These are phyloP conservation scores for Diacarnus erythraeanus DNA, from an alignment of 37 sponge, comb jelly and placozoan genomes.

Conservation along the genomic window DNA sequence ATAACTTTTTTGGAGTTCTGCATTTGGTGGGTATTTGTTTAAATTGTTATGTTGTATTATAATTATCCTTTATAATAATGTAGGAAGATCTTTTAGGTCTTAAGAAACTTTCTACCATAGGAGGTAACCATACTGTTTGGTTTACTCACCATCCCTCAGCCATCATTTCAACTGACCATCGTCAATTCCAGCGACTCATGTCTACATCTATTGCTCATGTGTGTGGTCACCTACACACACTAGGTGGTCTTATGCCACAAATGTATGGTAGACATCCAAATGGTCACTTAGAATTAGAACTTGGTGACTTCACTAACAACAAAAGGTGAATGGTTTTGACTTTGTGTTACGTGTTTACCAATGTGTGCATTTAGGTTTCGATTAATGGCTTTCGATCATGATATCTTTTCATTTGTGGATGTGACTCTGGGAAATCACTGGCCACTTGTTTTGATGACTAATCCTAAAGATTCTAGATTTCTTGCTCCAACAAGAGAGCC, in stretches of 20 bases:
- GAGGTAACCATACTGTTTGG: constrained; percentile 73
- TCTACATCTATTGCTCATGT: constrained; percentile 64
- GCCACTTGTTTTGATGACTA: constrained; percentile 86
- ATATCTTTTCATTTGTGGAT: constrained; percentile 85
- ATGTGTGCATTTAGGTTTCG: constrained; percentile 57
- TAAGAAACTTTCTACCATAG: neutral
- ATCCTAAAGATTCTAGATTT: constrained; percentile 81
- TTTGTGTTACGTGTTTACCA: neutral
- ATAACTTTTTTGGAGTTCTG: constrained; percentile 89
- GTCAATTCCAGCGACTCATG: constrained; percentile 48
- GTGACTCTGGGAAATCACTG: constrained; percentile 41
- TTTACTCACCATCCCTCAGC: constrained; percentile 84
- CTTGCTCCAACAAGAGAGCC: constrained; percentile 68
- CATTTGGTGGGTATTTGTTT: neutral
- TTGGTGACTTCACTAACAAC: constrained; percentile 73
- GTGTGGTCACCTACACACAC: constrained; percentile 88
- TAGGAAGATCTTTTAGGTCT: constrained; percentile 41
- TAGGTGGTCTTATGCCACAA: constrained; percentile 24
- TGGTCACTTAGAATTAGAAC: constrained; percentile 86
- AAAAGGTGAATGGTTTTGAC: constrained; percentile 28
- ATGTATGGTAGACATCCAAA: constrained; percentile 76
- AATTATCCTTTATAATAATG: neutral
- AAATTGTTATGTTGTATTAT: neutral
- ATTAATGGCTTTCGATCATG: constrained; percentile 86
- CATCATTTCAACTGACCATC: constrained; percentile 59